Percentiles rank a stretch among this genome's conserved stretches.
phyloP scores from a whole-genome alignment of 1,140 invertebrate genomes.

The Leguminivora glycinivorella region DNA sequence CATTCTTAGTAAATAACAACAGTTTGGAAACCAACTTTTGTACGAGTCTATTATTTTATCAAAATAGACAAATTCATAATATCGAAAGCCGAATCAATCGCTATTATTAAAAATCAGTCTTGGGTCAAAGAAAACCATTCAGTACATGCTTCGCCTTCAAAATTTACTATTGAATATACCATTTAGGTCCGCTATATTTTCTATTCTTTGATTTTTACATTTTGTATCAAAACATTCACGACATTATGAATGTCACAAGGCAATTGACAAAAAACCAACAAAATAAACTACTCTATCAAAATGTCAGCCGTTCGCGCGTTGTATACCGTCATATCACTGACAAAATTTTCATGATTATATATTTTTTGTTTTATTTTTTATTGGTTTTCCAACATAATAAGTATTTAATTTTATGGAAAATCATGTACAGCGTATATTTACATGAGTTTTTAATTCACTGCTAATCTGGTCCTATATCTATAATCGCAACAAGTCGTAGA shows the following conservation, averaged over 20 bases:
- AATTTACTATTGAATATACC: conserved; percentile 2
- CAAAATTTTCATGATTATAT: not conserved
- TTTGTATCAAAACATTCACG: not conserved
- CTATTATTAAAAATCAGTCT: conserved; percentile 67
- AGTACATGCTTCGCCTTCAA: conserved; percentile 29
- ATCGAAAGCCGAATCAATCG: conserved; percentile 44
- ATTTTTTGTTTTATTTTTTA: not conserved
- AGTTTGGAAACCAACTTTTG: conserved; percentile 17
- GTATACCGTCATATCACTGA: not conserved
- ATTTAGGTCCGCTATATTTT: not conserved
- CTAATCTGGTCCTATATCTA: conserved; percentile 11
- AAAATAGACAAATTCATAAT: conserved; percentile 31
- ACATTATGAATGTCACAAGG: not conserved
- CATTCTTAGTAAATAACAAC: conserved; percentile 12
- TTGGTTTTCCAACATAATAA: not conserved
- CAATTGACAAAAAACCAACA: not conserved
- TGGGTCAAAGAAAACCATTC: conserved; percentile 67
- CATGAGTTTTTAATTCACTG: conserved; percentile 15
- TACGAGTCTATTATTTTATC: conserved; percentile 4
- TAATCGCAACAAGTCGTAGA: conserved; percentile 2
- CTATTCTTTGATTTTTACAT: not conserved
- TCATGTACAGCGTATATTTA: not conserved
- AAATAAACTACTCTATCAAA: conserved; percentile 10
- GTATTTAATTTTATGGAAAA: not conserved
- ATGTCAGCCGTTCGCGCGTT: not conserved